These are phyloP conservation scores for Crossaster papposus DNA, from an alignment of 53 echinoderm and acorn worm species.

Conservation along the genomic window DNA sequence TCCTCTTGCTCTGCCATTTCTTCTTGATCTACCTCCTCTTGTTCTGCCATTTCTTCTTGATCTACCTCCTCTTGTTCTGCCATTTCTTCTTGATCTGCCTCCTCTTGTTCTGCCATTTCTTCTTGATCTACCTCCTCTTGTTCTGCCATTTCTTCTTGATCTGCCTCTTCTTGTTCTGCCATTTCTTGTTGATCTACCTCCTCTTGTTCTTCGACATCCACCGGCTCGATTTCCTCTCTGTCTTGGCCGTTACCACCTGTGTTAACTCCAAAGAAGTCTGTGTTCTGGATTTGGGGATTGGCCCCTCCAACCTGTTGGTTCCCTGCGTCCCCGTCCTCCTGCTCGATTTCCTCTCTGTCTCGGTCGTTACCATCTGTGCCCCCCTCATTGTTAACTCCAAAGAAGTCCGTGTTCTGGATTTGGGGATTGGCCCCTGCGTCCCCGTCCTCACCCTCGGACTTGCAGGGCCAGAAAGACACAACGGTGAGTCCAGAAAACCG, in stretches of 20 bases:
- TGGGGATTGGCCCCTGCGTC: constrained; percentile 2
- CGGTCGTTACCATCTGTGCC: background rate
- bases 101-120: background rate
- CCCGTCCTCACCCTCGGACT: background rate
- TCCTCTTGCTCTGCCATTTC: constrained; percentile 7
- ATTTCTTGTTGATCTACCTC: background rate
- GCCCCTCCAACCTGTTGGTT: background rate
- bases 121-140: background rate
- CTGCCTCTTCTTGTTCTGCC: background rate
- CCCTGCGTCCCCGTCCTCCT: background rate
- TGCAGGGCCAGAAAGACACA: constrained; percentile 13
- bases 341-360: background rate
- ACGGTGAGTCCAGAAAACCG: background rate
- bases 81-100: background rate
- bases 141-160: background rate
- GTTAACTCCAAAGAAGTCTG: background rate
- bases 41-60: constrained; percentile 3
- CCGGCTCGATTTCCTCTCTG: background rate
- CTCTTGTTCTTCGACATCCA: background rate
- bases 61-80: constrained; percentile 15
- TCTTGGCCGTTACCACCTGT: background rate
- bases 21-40: constrained; percentile 17
- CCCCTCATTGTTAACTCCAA: too few relatives aligned
- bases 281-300: background rate
- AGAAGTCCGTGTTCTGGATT: background rate